Percentiles rank a stretch among this genome's conserved stretches.
These are phyloP conservation scores for Dioctria rufipes DNA, from an alignment of 2,888 invertebrate genomes.

Conservation along the genomic window DNA sequence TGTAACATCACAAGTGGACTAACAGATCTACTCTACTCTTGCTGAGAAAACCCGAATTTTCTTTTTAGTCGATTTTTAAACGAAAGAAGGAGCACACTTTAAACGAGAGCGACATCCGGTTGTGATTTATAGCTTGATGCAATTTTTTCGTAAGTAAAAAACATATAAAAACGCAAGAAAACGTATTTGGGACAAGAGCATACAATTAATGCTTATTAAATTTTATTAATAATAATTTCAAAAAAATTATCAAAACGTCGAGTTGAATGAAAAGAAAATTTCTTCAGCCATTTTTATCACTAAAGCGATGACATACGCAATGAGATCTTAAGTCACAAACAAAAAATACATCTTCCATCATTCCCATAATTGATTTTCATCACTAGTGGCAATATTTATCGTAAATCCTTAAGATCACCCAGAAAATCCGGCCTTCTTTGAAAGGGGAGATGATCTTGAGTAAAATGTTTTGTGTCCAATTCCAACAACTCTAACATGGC, in stretches of 20 bases:
- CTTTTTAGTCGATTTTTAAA: no score
- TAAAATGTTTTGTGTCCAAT: constrained; percentile 2
- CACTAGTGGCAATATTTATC: no score
- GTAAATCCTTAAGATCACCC: neutral
- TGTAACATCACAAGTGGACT: neutral
- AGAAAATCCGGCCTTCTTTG: constrained; percentile 29
- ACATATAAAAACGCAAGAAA: neutral
- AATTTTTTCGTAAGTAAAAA: constrained; percentile 31
- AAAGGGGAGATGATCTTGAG: constrained; percentile 22
- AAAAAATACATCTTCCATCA: constrained; percentile 1
- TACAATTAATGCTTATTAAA: neutral
- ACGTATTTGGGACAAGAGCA: neutral
- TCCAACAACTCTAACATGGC: constrained; percentile 45
- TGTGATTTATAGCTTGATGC: constrained; percentile 37
- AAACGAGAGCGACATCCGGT: constrained; percentile 43
- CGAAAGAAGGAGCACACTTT: neutral
- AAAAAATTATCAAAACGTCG: neutral
- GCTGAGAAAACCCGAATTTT: neutral
- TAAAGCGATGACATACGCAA: no score
- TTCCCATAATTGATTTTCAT: neutral
- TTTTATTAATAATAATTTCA: neutral
- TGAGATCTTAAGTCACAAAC: neutral
- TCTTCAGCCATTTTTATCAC: neutral
- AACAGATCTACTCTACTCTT: neutral
- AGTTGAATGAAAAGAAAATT: neutral